Evolutionary conservation across 2,797 vertebrate species (phyloP).

Genomic region (Morelia viridis): DNA sequence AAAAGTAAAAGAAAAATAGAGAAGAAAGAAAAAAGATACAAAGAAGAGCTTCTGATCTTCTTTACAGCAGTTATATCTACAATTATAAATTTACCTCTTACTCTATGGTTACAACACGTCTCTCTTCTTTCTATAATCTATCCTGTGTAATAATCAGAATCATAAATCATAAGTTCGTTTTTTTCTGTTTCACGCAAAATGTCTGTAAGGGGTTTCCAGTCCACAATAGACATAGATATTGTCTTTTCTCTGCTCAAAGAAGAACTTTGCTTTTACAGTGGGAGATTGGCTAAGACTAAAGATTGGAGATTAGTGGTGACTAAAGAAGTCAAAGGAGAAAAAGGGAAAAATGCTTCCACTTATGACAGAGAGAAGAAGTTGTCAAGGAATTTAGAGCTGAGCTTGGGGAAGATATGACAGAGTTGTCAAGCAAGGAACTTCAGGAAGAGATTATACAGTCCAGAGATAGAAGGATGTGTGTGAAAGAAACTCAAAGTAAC

Average conservation of each 20-base stretch:
- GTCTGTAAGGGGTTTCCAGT: too few species aligned
- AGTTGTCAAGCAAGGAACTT: neutral
- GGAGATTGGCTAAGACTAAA: neutral
- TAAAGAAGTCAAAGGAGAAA: neutral
- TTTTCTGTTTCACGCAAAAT: too few species aligned
- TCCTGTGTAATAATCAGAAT: too few species aligned
- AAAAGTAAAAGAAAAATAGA: too few species aligned
- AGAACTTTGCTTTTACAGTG: neutral
- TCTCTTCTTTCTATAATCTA: too few species aligned
- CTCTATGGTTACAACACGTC: too few species aligned
- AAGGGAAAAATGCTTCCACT: neutral
- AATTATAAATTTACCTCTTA: too few species aligned
- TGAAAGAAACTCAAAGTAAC: neutral
- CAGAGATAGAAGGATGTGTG: neutral
- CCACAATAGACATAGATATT: too few species aligned
- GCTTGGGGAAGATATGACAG: neutral
- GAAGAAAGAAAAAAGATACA: too few species aligned
- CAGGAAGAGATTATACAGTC: neutral
- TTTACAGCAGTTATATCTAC: too few species aligned
- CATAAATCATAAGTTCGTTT: too few species aligned
- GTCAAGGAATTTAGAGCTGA: neutral
- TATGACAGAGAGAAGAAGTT: neutral
- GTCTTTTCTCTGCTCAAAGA: neutral
- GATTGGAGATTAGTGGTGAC: neutral
- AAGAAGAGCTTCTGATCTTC: too few species aligned